Conservation (phyloP, 2,888 invertebrate genomes). For the Torymus aiolomorphi region DNA sequence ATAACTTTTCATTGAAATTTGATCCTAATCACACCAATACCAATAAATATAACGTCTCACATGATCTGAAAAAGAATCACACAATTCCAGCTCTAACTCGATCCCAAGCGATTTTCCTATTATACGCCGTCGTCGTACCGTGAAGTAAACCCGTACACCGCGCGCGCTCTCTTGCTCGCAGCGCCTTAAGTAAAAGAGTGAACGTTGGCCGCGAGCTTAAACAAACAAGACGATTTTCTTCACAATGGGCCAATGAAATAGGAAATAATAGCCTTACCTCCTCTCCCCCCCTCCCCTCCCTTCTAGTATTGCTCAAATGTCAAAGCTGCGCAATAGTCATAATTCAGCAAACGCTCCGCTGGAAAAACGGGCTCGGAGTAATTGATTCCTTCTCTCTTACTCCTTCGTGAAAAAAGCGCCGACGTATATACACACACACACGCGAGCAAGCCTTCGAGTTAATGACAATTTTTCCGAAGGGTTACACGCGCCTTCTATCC, state of each 20-base stretch:
- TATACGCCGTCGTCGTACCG: too few species aligned
- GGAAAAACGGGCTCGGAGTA: slow-evolving; percentile 39
- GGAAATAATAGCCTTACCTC: slow-evolving; percentile 45
- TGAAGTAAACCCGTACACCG: background rate
- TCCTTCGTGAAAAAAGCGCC: background rate
- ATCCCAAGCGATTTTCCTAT: too few species aligned
- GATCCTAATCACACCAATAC: too few species aligned
- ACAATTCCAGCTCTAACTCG: too few species aligned
- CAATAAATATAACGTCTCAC: too few species aligned
- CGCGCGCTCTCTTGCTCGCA: background rate
- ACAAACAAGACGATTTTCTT: slow-evolving; percentile 49
- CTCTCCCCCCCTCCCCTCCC: background rate
- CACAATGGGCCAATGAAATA: slow-evolving; percentile 50
- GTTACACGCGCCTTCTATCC: slow-evolving; percentile 11
- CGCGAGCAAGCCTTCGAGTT: slow-evolving; percentile 5
- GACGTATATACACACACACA: background rate
- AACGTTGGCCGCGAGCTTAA: slow-evolving; percentile 28
- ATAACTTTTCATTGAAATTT: too few species aligned
- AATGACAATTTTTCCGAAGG: slow-evolving; percentile 43
- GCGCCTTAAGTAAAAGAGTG: slow-evolving; percentile 20
- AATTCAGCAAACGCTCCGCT: slow-evolving; percentile 38
- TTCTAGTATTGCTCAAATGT: slow-evolving; percentile 47
- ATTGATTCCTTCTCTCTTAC: slow-evolving; percentile 40
- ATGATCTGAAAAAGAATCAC: too few species aligned
- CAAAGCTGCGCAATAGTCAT: slow-evolving; percentile 55